These are phyloP conservation scores for Ophraella communa DNA, from an alignment of 2,888 invertebrate species.

Conservation along the genomic window DNA sequence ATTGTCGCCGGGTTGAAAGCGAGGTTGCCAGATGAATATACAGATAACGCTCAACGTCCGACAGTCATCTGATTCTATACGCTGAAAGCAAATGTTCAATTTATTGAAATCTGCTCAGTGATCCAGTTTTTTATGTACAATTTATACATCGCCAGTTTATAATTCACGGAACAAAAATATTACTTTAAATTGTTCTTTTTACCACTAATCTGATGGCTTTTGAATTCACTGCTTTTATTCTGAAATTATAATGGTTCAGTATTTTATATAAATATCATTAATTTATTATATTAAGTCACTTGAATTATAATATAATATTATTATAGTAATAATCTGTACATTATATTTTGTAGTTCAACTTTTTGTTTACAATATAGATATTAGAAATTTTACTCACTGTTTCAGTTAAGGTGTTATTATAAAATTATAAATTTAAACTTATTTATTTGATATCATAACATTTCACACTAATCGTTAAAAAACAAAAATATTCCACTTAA, in stretches of 20 bases:
- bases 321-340: no score
- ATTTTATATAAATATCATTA: no score
- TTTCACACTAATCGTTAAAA: not conserved
- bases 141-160: not conserved
- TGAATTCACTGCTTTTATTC: not conserved
- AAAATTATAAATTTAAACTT: no score
- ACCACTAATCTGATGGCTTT: not conserved
- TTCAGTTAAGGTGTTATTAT: no score
- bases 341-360: no score
- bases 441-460: no score
- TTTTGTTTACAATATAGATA: no score
- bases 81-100: not conserved
- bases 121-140: not conserved
- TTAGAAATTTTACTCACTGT: no score
- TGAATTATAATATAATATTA: no score
- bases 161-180: not conserved
- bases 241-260: not conserved
- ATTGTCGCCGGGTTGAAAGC: conserved; percentile 9
- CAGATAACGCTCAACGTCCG: not conserved
- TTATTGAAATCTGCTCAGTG: not conserved
- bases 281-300: no score
- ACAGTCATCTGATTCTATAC: not conserved
- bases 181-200: not conserved
- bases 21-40: conserved; percentile 4
- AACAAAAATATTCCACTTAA: not conserved